Evolutionary conservation across 2,888 invertebrate genomes (phyloP), one percentile per base, ranked within the genome.

Genomic region (Nomada ruficornis): DNA sequence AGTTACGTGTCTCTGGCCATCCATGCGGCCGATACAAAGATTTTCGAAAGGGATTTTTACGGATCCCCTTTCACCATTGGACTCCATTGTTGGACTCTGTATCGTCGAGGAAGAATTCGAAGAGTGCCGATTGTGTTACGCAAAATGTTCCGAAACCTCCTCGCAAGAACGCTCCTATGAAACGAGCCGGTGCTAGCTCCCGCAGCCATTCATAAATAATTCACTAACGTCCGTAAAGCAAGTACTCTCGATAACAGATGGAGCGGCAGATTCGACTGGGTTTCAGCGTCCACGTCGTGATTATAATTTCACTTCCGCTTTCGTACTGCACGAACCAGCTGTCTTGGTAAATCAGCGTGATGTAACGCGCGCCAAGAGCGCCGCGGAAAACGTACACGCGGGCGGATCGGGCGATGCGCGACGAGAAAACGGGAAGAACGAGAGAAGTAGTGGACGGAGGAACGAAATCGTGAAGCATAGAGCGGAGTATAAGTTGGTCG

Each of bases 31-130:
- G 54, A 55, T 55, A 59, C 29, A 64, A 44, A 67, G 59, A 88
- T 84, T 86, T 88, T 89, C 73, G 84, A 88, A 88, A 86, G 80
- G 69, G 54, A 59, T 70, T 77, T 88, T 71, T 36, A 73, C 76
- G 52, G 55, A 11, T 50, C 52, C 87, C 77, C 86, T 87, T 87
- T 78, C 65, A 82, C 75, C 59, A 74, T 75, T 26, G 59, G 59
- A 55, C 74, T 57, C 55, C 65, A 86, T 85, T 86, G 82, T 76
- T 83, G 71, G n/a, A n/a, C 74, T 52, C 71, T 70, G 79, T 81
- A 74, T 80, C 82, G 47, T 71, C 60, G 52, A 74, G 42, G 18
- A 36, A 20, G 5, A 57, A 36, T 54, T 2, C 26, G 23, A 18
- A 11, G 44, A 26, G 15, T 5, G 36, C n/a, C 67, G 60, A 77